A percentile compares a stretch with the other conserved stretches of the same genome.
phyloP scores from a whole-genome alignment of 2,888 invertebrate genomes.

The Prosapia bicincta region DNA sequence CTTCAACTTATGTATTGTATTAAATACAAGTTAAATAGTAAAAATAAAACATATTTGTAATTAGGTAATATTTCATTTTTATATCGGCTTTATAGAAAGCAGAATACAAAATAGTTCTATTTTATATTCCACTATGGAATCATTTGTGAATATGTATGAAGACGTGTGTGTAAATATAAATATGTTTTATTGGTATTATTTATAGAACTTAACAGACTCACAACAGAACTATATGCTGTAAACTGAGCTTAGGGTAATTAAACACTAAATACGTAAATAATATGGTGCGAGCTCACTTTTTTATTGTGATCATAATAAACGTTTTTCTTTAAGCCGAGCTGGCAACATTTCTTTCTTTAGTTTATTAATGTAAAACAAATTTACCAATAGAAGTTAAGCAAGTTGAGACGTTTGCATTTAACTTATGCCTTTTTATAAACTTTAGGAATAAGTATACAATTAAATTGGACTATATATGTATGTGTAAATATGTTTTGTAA shows the following conservation, averaged over 20 bases:
- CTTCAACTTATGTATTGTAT: not conserved
- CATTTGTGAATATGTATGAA: not conserved
- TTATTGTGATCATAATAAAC: not conserved
- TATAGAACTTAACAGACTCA: not conserved
- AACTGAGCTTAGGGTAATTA: not conserved
- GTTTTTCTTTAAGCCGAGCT: not conserved
- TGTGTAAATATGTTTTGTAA: not conserved
- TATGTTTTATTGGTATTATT: not conserved
- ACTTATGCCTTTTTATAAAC: not conserved
- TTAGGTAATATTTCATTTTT: not conserved
- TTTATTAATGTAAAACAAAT: not conserved
- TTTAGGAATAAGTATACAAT: not conserved
- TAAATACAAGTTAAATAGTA: not conserved
- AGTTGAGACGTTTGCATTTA: not conserved
- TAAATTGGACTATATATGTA: not conserved
- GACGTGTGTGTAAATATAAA: not conserved
- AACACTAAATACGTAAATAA: not conserved
- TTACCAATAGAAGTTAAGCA: slow-evolving; percentile 14
- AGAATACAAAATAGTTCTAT: not conserved
- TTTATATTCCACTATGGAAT: not conserved
- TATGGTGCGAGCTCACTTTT: not conserved
- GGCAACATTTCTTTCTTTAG: not conserved
- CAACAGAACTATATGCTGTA: not conserved
- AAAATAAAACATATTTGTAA: not conserved
- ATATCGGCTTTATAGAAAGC: not conserved